Percentiles rank a stretch among this genome's conserved stretches.
Conservation (phyloP, 2,113 vertebrate species). For the Heliornis fulica region DNA sequence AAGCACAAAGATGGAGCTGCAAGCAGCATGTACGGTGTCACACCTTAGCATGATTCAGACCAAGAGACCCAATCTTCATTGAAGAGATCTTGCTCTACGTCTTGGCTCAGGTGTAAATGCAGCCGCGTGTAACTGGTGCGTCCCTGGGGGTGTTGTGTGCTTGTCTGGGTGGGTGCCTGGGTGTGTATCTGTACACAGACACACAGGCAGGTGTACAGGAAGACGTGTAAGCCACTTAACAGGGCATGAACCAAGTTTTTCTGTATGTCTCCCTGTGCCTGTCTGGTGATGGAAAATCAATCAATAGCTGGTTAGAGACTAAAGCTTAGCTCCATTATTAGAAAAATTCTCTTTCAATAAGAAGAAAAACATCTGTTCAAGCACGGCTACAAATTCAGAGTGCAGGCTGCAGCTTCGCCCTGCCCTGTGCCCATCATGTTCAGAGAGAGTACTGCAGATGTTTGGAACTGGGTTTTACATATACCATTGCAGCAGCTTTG, state of each 20-base stretch:
- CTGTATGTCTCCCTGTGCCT: not conserved
- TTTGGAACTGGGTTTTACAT: constrained; percentile 13
- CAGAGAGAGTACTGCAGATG: constrained; percentile 12
- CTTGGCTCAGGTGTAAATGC: not conserved
- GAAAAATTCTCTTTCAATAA: constrained; percentile 24
- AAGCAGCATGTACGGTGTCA: not conserved
- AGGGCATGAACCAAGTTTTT: not conserved
- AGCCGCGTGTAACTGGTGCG: not conserved
- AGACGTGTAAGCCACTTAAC: not conserved
- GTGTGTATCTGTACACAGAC: not conserved
- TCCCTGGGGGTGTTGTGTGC: not conserved
- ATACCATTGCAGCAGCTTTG: not conserved
- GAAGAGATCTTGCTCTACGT: not conserved
- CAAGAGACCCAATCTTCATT: not conserved
- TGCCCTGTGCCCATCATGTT: not conserved
- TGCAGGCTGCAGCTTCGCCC: not conserved
- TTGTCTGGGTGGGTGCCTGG: not conserved
- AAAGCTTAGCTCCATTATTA: constrained; percentile 19
- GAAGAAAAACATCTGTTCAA: constrained; percentile 42
- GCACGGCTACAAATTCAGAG: not conserved
- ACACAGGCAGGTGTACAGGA: not conserved
- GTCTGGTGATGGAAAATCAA: constrained; percentile 33
- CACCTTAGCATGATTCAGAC: not conserved
- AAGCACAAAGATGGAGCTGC: not conserved
- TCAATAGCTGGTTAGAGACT: constrained; percentile 47